phyloP scores from a whole-genome alignment of 2,797 vertebrate genomes.

The Pogonophryne albipinna region DNA sequence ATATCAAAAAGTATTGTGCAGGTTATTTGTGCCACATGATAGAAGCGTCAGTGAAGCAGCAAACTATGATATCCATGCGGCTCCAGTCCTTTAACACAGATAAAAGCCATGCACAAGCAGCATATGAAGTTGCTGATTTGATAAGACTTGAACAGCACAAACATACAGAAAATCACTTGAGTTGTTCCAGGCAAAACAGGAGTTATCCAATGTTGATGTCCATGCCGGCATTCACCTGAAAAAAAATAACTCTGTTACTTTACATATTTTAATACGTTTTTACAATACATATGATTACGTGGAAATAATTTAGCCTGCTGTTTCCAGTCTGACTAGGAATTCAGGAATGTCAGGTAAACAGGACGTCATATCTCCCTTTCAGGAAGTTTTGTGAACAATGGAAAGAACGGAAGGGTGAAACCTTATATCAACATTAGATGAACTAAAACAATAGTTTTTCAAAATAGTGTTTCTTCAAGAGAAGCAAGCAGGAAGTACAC shows the following conservation, averaged over 20 bases:
- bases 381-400: constrained; percentile 84
- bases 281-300: not conserved
- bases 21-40: constrained; percentile 26
- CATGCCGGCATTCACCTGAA: constrained; percentile 75
- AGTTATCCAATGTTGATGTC: constrained; percentile 34
- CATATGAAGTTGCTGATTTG: constrained; percentile 27
- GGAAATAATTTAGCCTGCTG: constrained; percentile 25
- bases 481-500: not conserved
- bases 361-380: constrained; percentile 61
- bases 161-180: constrained; percentile 41
- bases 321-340: constrained; percentile 36
- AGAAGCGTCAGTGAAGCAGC: constrained; percentile 27
- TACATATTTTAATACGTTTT: not conserved
- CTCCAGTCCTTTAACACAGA: constrained; percentile 38
- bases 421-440: constrained; percentile 57
- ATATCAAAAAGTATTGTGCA: constrained; percentile 13
- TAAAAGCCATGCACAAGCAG: constrained; percentile 55
- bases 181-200: constrained; percentile 24
- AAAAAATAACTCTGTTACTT: constrained; percentile 41
- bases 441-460: constrained; percentile 25
- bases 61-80: constrained; percentile 18
- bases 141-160: constrained; percentile 42
- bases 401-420: constrained; percentile 80
- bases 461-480: constrained; percentile 15
- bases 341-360: constrained; percentile 78